Conservation (phyloP, 2,797 vertebrate species). For the Lophius americanus region DNA sequence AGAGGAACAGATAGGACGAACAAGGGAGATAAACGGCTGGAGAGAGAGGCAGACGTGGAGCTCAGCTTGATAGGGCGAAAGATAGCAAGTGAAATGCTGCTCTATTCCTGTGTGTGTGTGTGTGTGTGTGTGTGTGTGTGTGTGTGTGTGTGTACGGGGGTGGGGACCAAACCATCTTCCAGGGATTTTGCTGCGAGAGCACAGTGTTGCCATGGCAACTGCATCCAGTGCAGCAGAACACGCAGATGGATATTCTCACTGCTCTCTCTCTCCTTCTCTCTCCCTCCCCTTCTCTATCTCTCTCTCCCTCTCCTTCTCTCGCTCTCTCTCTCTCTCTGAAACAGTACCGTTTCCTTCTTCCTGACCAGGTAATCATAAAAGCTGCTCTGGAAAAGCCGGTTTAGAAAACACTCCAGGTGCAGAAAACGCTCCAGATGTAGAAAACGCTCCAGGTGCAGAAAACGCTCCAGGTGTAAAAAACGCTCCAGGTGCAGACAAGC, state of each 20-base stretch:
- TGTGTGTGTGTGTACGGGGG: slow-evolving; percentile 44
- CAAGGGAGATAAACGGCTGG: slow-evolving; percentile 4
- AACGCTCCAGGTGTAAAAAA: slow-evolving; percentile 30
- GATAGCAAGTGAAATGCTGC: background rate
- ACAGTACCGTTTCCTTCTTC: slow-evolving; percentile 47
- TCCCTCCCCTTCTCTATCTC: slow-evolving; percentile 24
- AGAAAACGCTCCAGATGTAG: too few relatives aligned
- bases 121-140: background rate
- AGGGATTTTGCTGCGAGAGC: slow-evolving; percentile 73
- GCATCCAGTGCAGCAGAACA: slow-evolving; percentile 77
- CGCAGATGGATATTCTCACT: slow-evolving; percentile 62
- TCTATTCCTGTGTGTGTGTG: background rate
- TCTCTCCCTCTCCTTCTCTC: slow-evolving; percentile 28
- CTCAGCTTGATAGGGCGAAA: background rate
- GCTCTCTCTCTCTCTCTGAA: slow-evolving; percentile 32
- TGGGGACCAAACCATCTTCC: slow-evolving; percentile 62
- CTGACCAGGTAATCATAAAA: slow-evolving; percentile 52
- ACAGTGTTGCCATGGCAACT: slow-evolving; percentile 82
- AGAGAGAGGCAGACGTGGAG: slow-evolving; percentile 22
- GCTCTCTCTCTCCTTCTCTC: slow-evolving; percentile 32
- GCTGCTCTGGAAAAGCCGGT: slow-evolving; percentile 35
- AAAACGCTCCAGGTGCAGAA: slow-evolving; percentile 33
- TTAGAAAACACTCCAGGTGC: slow-evolving; percentile 26
- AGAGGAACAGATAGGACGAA: slow-evolving; percentile 12
- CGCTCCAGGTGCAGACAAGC: slow-evolving; percentile 31